Evolutionary conservation across 2,797 vertebrate genomes (phyloP), one percentile per base, ranked within the genome.

Genomic region (Lindbergichthys nudifrons): DNA sequence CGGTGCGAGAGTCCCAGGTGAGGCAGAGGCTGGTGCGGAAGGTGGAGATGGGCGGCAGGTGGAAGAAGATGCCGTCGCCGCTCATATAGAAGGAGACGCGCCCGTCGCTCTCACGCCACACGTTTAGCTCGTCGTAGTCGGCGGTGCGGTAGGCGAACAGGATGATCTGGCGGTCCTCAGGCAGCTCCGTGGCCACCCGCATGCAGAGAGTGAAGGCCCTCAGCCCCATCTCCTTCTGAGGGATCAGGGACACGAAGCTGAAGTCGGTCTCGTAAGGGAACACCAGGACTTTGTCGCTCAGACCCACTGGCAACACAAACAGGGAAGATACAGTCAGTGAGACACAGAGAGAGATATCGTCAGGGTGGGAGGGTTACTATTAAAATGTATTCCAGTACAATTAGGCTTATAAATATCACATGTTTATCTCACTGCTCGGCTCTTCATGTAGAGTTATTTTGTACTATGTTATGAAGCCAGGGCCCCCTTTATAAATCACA

Each of bases 181-280:
- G 88, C 58, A 94, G 90, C 82, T 95, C 95, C 0, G 94, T 94
- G 83, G 94, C 93, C 47, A 95, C 86, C 0, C 93, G 92, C 93
- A 95, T 88, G 83, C 95, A 96, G 15, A 96, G 90, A 0, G 95
- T 95, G 84, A 96, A 95, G 65, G 94, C 94, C 23, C 19, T 80
- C 26, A 95, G 85, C 3, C 58, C 87, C 89, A 96, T 88, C 18
- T 93, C 92, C 78, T 93, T 94, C 86, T 89, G 87, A 0, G 94
- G 95, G 43, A 91, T 83, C 65, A 96, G 87, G 63, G 91, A 81
- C 79, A 95, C 94, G 13, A 89, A 95, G 86, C 94, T 95, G 89
- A 92, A 94, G 82, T 94, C 94, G 0, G 94, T 94, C 91, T 95
- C 94, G 16, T 93, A 95, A 0, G 93, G 95, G 79, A 95, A 96